Percentiles rank a stretch among this genome's conserved stretches.
Conservation (phyloP, 2,888 invertebrate species). For the Luperina testacea region DNA sequence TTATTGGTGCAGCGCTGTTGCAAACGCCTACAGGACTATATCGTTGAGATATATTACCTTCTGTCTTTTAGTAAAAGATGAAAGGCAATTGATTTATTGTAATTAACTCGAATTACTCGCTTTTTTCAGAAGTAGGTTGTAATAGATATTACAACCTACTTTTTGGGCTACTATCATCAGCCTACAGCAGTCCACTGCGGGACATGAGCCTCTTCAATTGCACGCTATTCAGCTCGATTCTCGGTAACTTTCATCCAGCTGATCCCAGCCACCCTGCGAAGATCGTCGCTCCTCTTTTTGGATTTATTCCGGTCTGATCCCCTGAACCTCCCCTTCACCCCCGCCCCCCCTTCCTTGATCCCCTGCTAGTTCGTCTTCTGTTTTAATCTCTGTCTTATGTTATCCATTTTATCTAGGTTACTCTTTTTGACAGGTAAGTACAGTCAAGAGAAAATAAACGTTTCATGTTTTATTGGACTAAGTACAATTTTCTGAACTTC, state of each 20-base stretch:
- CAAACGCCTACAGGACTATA: conserved; percentile 44
- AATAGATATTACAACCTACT: neutral
- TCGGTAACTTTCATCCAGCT: neutral
- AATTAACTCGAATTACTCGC: conserved; percentile 7
- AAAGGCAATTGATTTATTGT: conserved; percentile 39
- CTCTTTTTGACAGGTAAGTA: too few relatives aligned
- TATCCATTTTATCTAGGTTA: too few relatives aligned
- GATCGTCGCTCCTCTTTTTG: neutral
- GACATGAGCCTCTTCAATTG: neutral
- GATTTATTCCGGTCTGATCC: too few relatives aligned
- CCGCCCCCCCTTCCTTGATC: too few relatives aligned
- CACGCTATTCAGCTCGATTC: neutral
- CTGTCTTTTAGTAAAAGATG: conserved; percentile 26
- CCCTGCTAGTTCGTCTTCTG: too few relatives aligned
- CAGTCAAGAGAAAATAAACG: too few relatives aligned
- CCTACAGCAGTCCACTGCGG: neutral
- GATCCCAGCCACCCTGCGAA: neutral
- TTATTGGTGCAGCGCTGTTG: conserved; percentile 34
- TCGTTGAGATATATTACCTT: conserved; percentile 29
- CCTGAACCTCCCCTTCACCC: too few relatives aligned
- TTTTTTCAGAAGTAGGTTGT: too few relatives aligned
- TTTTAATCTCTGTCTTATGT: too few relatives aligned
- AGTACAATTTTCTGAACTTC: neutral
- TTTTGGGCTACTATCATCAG: neutral
- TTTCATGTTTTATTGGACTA: too few relatives aligned